Conservation (phyloP, 2,113 vertebrate species). For the Heptranchias perlo region DNA sequence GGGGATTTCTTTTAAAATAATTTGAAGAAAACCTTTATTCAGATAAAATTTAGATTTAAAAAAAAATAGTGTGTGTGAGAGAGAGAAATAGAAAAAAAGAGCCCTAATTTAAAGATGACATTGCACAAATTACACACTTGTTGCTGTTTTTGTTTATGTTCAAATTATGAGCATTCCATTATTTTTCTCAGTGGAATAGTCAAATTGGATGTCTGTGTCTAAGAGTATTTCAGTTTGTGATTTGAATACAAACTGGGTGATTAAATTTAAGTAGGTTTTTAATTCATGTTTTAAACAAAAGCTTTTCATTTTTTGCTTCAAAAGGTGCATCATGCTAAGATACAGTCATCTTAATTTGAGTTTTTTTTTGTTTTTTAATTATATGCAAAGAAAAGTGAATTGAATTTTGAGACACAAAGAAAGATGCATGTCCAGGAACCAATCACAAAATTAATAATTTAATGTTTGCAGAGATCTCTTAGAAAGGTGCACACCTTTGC, state of each 20-base stretch:
- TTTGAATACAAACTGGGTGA: background rate
- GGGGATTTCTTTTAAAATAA: background rate
- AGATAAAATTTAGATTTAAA: background rate
- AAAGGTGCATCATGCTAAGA: background rate
- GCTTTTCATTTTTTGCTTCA: background rate
- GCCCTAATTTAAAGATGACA: background rate
- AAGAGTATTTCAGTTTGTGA: background rate
- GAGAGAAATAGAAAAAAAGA: background rate
- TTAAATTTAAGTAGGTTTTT: background rate
- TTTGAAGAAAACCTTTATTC: background rate
- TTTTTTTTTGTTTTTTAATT: background rate
- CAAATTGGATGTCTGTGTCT: background rate
- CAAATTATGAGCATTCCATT: background rate
- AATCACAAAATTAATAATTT: background rate
- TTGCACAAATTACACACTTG: background rate
- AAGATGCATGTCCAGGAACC: background rate
- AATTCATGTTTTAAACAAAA: background rate
- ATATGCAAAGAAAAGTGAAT: background rate
- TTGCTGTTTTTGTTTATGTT: background rate
- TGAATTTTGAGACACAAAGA: background rate
- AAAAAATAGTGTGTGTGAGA: background rate
- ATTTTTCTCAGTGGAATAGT: background rate
- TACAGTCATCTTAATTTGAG: background rate
- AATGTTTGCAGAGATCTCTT: background rate
- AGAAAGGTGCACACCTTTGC: background rate